Conservation (phyloP, 2,797 vertebrate species). For the Peromyscus attwateri region DNA sequence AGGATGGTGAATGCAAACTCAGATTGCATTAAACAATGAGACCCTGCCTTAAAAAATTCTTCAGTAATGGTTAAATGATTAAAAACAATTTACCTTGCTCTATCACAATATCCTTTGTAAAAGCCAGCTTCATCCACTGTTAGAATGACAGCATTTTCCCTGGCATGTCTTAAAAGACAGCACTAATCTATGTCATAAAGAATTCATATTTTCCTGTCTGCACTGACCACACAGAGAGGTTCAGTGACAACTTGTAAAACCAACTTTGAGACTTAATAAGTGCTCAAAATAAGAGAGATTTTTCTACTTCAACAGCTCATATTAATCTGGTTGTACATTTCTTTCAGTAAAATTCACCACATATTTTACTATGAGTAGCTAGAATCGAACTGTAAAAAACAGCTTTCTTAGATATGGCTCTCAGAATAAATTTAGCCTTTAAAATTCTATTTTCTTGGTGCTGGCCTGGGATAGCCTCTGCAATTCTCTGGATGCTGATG, state of each 20-base stretch:
- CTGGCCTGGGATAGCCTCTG: neutral
- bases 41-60: neutral
- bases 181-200: neutral
- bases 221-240: neutral
- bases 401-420: neutral
- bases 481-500: neutral
- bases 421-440: slow-evolving; percentile 15
- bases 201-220: neutral
- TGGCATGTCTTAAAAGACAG: slow-evolving; percentile 34
- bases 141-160: neutral
- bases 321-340: neutral
- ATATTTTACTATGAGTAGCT: slow-evolving; percentile 5
- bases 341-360: slow-evolving; percentile 21
- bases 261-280: slow-evolving; percentile 6
- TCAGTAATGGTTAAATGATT: neutral
- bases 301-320: slow-evolving; percentile 12
- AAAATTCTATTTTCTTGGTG: slow-evolving; percentile 10
- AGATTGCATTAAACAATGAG: neutral
- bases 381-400: neutral
- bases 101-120: neutral
- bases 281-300: neutral
- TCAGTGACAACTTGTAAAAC: neutral
- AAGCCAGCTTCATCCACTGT: neutral
- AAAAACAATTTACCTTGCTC: neutral
- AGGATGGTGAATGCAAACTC: neutral